A percentile compares a stretch with the other conserved stretches of the same genome.
Evolutionary conservation across 1,140 invertebrate genomes (phyloP).

Genomic region (Neotoxoptera formosana): DNA sequence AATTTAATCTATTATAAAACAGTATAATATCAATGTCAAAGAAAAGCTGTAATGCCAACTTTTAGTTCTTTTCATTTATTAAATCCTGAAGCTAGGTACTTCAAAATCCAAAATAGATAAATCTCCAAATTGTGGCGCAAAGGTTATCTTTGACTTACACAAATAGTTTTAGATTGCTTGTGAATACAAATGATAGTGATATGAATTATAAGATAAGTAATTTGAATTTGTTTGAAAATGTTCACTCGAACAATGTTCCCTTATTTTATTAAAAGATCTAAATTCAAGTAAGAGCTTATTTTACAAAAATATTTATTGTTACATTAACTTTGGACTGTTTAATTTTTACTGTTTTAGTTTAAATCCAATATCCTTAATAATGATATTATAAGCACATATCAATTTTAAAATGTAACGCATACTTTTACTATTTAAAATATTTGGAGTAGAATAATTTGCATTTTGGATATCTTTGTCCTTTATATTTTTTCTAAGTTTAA

Average conservation of each 20-base stretch:
- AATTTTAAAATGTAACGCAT: background rate
- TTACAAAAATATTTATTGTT: background rate
- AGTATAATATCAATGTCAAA: no score
- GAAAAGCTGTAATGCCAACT: no score
- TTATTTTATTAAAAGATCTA: background rate
- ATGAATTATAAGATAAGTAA: no score
- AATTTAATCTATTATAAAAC: no score
- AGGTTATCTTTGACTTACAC: no score
- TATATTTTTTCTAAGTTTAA: slow-evolving; percentile 26
- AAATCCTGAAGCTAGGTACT: no score
- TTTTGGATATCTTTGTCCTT: background rate
- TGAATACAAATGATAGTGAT: background rate
- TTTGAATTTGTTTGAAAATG: background rate
- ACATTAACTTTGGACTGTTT: background rate
- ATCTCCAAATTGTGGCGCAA: no score
- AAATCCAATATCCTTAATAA: slow-evolving; percentile 11
- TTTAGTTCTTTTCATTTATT: no score
- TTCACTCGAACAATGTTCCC: background rate
- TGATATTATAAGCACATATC: background rate
- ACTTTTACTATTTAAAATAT: slow-evolving; percentile 18
- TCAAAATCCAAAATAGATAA: no score
- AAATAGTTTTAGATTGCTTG: no score
- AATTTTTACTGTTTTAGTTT: background rate
- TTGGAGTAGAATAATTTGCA: background rate
- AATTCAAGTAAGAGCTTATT: background rate